Evolutionary conservation across 2,888 invertebrate species (phyloP), one percentile per base, ranked within the genome.

Genomic region (Disparrhopalites patrizii): DNA sequence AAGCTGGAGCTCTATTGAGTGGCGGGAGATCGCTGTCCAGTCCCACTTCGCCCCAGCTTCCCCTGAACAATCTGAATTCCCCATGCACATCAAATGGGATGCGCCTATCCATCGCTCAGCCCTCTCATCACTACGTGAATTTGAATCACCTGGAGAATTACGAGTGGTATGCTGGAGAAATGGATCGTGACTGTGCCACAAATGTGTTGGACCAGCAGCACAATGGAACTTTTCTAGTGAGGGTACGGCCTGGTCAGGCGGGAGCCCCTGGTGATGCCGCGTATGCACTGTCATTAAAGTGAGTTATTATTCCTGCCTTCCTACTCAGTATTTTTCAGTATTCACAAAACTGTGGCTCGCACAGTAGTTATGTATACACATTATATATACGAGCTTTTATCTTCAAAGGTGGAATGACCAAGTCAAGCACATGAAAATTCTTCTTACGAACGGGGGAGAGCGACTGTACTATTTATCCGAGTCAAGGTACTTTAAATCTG

Each of bases 371-470:
- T 2, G n/a, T 58, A 10, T 40, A 38, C 33, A 25, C 30, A 3
- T 25, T 62, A 31, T 27, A 47, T 30, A 30, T 25, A 38, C n/a
- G n/a, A n/a, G n/a, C n/a, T 15, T 62, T 51, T 20, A 15, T 25
- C 3, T 51, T 71, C 64, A 10, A 78, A 93, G 92, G 80, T 90
- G 90, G 74, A 92, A 93, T 80, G 90, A 91, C 78, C 85, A 88
- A 70, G 91, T 93, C 70, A 93, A 93, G 78, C 93, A 93, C 79
- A 93, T 93, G 89, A 88, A 91, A 78, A 90, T 93, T 65, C 90
- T 89, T 78, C 70, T 75, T 13, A 75, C 73, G 7, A 72, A 72
- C 38, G 15, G n/a, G 13, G 76, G 77, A 38, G 84, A 84, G 70
- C 84, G 84, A 73, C 83, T 87, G 72, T 96, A 88, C 81, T 94